Conservation (phyloP, 2,888 invertebrate genomes). For the Meta bourneti region DNA sequence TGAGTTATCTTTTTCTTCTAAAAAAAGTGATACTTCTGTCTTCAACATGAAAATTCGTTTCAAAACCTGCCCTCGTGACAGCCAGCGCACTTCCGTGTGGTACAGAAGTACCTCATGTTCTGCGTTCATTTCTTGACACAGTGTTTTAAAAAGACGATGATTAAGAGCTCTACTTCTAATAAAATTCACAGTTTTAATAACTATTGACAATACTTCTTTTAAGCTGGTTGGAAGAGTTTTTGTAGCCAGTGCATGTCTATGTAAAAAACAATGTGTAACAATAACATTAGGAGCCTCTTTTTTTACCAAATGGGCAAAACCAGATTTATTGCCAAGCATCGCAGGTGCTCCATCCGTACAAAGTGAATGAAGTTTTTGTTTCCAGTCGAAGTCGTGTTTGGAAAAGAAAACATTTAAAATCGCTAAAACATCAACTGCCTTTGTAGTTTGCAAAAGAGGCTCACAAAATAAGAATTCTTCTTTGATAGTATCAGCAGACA, state of each 20-base stretch:
- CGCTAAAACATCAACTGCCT: constrained; percentile 66
- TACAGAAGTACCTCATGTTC: constrained; percentile 65
- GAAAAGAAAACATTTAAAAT: constrained; percentile 41
- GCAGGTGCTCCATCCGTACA: no score
- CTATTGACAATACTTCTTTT: constrained; percentile 68
- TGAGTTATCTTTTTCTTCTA: constrained; percentile 62
- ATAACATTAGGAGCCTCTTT: no score
- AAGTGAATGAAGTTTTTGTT: no score
- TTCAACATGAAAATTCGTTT: constrained; percentile 63
- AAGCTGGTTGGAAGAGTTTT: constrained; percentile 66
- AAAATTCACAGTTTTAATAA: constrained; percentile 61
- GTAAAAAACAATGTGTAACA: neutral
- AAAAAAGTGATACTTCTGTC: constrained; percentile 37
- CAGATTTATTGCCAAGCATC: no score
- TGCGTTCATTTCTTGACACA: constrained; percentile 33
- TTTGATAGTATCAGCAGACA: constrained; percentile 66
- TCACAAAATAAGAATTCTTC: constrained; percentile 73
- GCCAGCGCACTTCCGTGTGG: constrained; percentile 59
- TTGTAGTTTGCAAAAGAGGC: constrained; percentile 67
- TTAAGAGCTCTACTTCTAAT: constrained; percentile 60
- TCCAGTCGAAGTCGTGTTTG: no score
- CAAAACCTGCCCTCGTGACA: constrained; percentile 63
- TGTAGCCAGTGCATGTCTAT: constrained; percentile 62
- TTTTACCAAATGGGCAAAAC: no score
- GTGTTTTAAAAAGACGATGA: constrained; percentile 35